Conservation (phyloP, 2,113 vertebrate genomes). For the Rostratula benghalensis region DNA sequence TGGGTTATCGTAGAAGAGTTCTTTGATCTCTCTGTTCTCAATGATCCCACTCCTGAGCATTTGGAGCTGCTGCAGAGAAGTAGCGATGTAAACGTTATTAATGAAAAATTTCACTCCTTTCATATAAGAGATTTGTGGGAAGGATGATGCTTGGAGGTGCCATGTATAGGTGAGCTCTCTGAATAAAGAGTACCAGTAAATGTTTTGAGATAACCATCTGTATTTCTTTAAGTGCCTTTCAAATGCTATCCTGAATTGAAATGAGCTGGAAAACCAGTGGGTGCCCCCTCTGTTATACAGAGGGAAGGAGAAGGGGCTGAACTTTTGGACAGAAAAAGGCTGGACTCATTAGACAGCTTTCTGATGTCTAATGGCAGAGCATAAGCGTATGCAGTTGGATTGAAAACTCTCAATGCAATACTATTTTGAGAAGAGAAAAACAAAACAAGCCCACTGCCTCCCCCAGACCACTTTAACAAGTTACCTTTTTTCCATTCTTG, state of each 20-base stretch:
- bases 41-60: not conserved
- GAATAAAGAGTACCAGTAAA: not conserved
- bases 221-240: not conserved
- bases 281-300: not conserved
- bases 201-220: not conserved
- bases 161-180: not conserved
- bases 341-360: not conserved
- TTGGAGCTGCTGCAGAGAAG: not conserved
- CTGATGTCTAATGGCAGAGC: not conserved
- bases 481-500: not conserved
- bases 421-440: not conserved
- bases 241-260: not conserved
- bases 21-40: not conserved
- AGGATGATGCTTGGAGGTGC: not conserved
- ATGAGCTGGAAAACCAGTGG: not conserved
- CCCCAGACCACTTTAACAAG: not conserved
- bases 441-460: not conserved
- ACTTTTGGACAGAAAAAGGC: too few species aligned
- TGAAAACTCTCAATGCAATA: not conserved
- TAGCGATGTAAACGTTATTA: not conserved
- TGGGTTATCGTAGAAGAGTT: not conserved
- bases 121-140: not conserved
- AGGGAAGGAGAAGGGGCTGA: not conserved
- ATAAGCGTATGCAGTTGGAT: not conserved
- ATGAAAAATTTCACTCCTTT: not conserved